Evolutionary conservation across 2,113 vertebrate species (phyloP).

Genomic region (Zapus hudsonius): DNA sequence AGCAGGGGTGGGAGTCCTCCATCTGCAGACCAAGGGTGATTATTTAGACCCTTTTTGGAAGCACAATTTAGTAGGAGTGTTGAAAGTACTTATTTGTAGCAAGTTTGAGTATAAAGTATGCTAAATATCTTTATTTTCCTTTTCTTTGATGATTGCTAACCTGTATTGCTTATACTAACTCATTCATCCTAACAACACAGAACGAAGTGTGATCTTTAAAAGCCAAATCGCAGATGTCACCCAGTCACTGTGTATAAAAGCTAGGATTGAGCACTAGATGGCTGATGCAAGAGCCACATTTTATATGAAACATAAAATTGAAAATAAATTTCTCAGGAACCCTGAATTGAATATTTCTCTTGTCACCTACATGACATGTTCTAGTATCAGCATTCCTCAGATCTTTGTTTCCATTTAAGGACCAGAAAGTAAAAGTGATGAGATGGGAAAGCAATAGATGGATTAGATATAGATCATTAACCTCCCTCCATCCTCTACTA

Average conservation of each 20-base stretch:
- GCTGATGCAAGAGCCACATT: not conserved
- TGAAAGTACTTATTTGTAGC: not conserved
- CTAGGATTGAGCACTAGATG: not conserved
- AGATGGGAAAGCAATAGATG: constrained; percentile 29
- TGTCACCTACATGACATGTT: not conserved
- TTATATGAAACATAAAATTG: constrained; percentile 11
- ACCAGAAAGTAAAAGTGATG: not conserved
- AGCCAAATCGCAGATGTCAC: not conserved
- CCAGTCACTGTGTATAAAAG: not conserved
- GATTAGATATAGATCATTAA: not conserved
- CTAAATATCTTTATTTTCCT: not conserved
- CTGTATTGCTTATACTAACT: not conserved
- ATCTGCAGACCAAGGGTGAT: not conserved
- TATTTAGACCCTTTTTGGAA: constrained; percentile 9
- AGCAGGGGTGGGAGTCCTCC: not conserved
- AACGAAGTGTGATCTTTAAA: not conserved
- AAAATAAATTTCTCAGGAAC: constrained; percentile 39
- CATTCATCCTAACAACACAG: not conserved
- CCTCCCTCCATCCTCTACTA: constrained; percentile 20
- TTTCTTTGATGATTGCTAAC: not conserved
- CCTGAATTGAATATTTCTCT: not conserved
- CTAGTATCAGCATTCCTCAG: constrained; percentile 1
- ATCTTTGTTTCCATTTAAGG: not conserved
- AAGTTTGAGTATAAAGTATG: not conserved
- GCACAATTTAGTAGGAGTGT: not conserved